phyloP scores from a whole-genome alignment of 2,888 invertebrate species.

The Rhyacophila evoluta region DNA sequence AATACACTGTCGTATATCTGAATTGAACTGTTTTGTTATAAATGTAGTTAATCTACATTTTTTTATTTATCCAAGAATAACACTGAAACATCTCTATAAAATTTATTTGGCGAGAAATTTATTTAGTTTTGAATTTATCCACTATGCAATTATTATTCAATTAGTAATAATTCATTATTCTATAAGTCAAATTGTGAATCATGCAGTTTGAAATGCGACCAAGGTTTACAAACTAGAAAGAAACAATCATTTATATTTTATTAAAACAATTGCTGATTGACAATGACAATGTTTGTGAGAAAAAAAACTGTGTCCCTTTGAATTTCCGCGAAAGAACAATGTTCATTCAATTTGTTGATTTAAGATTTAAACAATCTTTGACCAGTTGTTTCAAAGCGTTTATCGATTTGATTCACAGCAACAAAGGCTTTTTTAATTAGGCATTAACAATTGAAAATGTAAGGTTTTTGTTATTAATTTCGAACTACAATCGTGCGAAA shows the following conservation, averaged over 20 bases:
- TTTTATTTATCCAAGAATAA: no score
- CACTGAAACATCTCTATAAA: no score
- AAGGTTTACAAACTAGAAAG: background rate
- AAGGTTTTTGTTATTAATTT: no score
- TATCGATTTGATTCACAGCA: background rate
- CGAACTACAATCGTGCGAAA: no score
- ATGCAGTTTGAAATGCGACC: background rate
- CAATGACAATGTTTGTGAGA: background rate
- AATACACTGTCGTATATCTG: no score
- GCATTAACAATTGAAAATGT: no score
- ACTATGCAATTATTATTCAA: no score
- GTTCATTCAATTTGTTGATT: background rate
- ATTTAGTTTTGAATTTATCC: no score
- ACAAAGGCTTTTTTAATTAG: background rate
- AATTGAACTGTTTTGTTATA: no score
- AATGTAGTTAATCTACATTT: no score
- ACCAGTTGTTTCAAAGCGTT: background rate
- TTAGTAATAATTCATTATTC: background rate
- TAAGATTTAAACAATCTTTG: slow-evolving; percentile 7
- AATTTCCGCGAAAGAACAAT: background rate
- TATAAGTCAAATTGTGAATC: background rate
- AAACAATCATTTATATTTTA: background rate
- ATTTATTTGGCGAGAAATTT: no score
- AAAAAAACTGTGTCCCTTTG: background rate
- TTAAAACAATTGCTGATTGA: background rate